Percentiles rank a stretch among this genome's conserved stretches.
These are phyloP conservation scores for Pachycephala philippinensis DNA, from an alignment of 2,113 vertebrate genomes.

Conservation along the genomic window DNA sequence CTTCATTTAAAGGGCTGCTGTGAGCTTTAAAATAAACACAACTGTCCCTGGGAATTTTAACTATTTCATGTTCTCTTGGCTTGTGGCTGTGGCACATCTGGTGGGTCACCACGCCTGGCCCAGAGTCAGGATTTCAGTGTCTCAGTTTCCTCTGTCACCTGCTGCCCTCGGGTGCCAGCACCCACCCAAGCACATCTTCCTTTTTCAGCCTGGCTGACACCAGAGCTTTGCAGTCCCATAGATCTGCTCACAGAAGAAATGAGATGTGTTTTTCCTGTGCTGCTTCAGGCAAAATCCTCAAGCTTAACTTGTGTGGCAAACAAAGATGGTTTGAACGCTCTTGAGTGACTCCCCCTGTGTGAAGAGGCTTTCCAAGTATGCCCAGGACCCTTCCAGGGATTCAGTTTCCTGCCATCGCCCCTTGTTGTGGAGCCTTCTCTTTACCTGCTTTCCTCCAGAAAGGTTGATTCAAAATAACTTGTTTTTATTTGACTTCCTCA, in stretches of 20 bases:
- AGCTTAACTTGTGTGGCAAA: neutral
- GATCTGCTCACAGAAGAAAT: neutral
- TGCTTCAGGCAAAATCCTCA: neutral
- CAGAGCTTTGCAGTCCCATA: neutral
- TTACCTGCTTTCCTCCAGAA: neutral
- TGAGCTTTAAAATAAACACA: neutral
- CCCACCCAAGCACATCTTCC: neutral
- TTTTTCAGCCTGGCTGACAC: neutral
- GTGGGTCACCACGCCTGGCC: rapidly evolving
- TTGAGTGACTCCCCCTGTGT: neutral
- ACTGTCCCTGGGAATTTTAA: neutral
- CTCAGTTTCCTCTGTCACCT: neutral
- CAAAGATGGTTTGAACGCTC: neutral
- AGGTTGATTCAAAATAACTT: neutral
- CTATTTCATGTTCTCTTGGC: neutral
- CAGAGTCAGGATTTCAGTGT: neutral
- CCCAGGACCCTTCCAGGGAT: neutral
- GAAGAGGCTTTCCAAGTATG: neutral
- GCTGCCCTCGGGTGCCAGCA: neutral
- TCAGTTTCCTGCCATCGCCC: neutral
- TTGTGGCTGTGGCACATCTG: neutral
- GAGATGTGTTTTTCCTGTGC: neutral
- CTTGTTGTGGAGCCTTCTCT: neutral
- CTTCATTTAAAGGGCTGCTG: neutral
- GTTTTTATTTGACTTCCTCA: neutral